phyloP scores from a whole-genome alignment of 2,888 invertebrate species.

The Netelia melanura region DNA sequence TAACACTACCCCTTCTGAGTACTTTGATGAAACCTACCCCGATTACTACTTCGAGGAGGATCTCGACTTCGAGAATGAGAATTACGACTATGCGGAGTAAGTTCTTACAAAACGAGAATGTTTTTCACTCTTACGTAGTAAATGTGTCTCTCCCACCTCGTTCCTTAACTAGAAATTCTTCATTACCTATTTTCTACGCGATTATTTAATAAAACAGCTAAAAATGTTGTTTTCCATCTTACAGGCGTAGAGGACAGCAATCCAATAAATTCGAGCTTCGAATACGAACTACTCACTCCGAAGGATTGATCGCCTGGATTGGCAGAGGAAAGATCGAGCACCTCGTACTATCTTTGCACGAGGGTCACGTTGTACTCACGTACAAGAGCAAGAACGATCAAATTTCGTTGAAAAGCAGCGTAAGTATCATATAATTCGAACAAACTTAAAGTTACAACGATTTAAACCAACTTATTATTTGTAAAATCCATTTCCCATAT shows the following conservation, averaged over 20 bases:
- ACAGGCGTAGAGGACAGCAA: conserved; percentile 82
- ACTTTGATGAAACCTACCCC: conserved; percentile 82
- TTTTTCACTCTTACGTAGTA: conserved; percentile 6
- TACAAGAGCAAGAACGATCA: conserved; percentile 81
- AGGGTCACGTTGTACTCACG: conserved; percentile 81
- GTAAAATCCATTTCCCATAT: neutral
- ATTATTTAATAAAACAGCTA: neutral
- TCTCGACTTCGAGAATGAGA: conserved; percentile 82
- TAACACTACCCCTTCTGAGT: conserved; percentile 82
- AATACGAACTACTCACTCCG: conserved; percentile 81
- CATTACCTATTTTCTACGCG: neutral
- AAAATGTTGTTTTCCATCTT: conserved; percentile 49
- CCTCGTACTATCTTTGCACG: conserved; percentile 80
- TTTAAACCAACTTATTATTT: too few species aligned
- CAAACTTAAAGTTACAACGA: neutral
- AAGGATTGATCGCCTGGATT: conserved; percentile 83
- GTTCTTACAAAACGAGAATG: conserved; percentile 69
- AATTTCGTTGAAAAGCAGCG: conserved; percentile 81
- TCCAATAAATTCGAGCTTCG: conserved; percentile 83
- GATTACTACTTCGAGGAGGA: conserved; percentile 83
- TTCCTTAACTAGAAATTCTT: conserved; percentile 13
- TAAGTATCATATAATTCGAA: conserved; percentile 65
- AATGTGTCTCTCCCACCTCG: neutral
- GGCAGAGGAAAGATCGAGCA: conserved; percentile 83
- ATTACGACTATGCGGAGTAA: conserved; percentile 83